phyloP scores from a whole-genome alignment of 2,113 vertebrate species.

The Xenopus tropicalis region DNA sequence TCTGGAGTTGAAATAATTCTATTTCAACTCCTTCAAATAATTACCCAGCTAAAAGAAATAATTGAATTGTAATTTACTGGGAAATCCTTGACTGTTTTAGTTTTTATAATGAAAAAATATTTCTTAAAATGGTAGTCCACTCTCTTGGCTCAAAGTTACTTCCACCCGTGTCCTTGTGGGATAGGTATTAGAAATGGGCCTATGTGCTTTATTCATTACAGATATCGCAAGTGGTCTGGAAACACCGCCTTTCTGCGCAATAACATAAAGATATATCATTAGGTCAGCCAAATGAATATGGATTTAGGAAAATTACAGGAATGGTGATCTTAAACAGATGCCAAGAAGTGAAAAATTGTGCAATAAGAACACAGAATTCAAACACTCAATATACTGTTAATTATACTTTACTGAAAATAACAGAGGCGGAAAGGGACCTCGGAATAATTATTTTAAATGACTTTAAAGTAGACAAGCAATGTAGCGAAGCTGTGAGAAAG shows the following conservation, averaged over 20 bases:
- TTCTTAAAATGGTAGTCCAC: no score
- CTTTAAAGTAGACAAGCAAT: not conserved
- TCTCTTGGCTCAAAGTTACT: no score
- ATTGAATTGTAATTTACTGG: no score
- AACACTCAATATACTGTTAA: not conserved
- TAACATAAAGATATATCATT: not conserved
- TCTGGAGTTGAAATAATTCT: no score
- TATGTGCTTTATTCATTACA: no score
- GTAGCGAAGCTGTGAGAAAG: not conserved
- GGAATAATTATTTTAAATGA: not conserved
- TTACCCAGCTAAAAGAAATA: no score
- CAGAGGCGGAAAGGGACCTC: not conserved
- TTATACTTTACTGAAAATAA: conserved; percentile 2
- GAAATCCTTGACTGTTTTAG: no score
- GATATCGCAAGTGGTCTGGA: not conserved
- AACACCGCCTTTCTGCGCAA: not conserved
- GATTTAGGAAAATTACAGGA: not conserved
- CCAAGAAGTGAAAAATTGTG: not conserved
- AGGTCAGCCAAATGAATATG: not conserved
- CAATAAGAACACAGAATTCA: not conserved
- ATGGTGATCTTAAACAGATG: not conserved
- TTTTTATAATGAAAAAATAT: no score
- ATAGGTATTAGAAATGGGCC: no score
- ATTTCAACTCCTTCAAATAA: no score
- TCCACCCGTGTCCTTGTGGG: no score